phyloP scores from a whole-genome alignment of 1,140 invertebrate genomes.

The Popillia japonica region DNA sequence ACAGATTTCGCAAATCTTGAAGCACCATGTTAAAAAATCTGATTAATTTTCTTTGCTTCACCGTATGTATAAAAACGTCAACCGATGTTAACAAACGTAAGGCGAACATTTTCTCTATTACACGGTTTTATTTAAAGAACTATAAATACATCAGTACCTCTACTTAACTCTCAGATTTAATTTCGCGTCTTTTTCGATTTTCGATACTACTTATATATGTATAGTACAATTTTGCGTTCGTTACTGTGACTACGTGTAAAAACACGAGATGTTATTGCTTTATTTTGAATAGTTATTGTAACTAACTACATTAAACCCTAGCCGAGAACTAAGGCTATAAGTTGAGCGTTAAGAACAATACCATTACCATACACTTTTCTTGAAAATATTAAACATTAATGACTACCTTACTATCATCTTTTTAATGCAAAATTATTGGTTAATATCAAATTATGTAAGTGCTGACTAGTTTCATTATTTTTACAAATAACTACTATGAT shows the following conservation, averaged over 20 bases:
- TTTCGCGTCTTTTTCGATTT: constrained; percentile 39
- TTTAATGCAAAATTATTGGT: too few species aligned
- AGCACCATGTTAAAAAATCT: constrained; percentile 43
- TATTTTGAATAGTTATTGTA: constrained; percentile 31
- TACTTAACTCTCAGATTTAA: constrained; percentile 43
- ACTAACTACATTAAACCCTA: constrained; percentile 31
- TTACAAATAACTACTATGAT: too few species aligned
- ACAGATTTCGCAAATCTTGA: constrained; percentile 41
- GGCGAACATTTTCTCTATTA: constrained; percentile 43
- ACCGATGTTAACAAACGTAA: constrained; percentile 35
- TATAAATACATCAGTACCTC: constrained; percentile 44
- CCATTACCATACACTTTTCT: not conserved
- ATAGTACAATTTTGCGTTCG: constrained; percentile 20
- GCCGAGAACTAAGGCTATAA: not conserved
- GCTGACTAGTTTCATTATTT: too few species aligned
- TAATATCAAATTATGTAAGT: too few species aligned
- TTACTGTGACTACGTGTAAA: constrained; percentile 25
- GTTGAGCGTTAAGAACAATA: not conserved
- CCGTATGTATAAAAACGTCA: constrained; percentile 38
- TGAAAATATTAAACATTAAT: not conserved
- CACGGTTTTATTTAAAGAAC: constrained; percentile 41
- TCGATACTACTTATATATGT: constrained; percentile 2
- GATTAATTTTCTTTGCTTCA: constrained; percentile 35
- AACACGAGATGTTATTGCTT: constrained; percentile 38
- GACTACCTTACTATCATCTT: too few species aligned